phyloP scores from a whole-genome alignment of 2,888 invertebrate species.

The Myopa tessellatipennis region DNA sequence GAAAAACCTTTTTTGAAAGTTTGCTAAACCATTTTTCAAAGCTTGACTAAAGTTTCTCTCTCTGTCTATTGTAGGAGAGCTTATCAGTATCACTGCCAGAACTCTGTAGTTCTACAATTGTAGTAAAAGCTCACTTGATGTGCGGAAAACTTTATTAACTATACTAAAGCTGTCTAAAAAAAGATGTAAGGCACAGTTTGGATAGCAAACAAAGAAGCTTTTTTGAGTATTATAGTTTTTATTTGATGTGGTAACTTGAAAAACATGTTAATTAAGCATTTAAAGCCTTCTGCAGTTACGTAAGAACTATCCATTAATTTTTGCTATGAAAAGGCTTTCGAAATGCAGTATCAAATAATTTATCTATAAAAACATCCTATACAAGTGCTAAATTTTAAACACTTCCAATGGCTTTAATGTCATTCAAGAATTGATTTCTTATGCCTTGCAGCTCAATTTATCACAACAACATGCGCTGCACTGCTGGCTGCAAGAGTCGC shows the following conservation, averaged over 20 bases:
- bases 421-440: neutral
- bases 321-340: constrained; percentile 13
- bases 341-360: too few species aligned
- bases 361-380: neutral
- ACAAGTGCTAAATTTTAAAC: too few species aligned
- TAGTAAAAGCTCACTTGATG: constrained; percentile 22
- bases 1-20: constrained; percentile 22
- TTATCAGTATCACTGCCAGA: constrained; percentile 46
- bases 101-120: constrained; percentile 41
- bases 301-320: neutral
- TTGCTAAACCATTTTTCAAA: neutral
- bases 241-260: constrained; percentile 9
- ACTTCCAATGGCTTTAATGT: too few species aligned
- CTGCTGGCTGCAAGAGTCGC: constrained; percentile 41
- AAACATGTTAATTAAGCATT: constrained; percentile 46
- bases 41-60: constrained; percentile 29
- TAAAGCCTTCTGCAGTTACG: neutral
- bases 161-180: neutral
- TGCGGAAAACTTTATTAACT: neutral
- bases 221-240: constrained; percentile 14
- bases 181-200: constrained; percentile 21
- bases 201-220: constrained; percentile 18
- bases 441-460: constrained; percentile 47
- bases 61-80: constrained; percentile 45
- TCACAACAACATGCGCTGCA: constrained; percentile 47